These are phyloP conservation scores for Catostomus latipinnis DNA, from an alignment of 2,797 vertebrate genomes.

Conservation along the genomic window DNA sequence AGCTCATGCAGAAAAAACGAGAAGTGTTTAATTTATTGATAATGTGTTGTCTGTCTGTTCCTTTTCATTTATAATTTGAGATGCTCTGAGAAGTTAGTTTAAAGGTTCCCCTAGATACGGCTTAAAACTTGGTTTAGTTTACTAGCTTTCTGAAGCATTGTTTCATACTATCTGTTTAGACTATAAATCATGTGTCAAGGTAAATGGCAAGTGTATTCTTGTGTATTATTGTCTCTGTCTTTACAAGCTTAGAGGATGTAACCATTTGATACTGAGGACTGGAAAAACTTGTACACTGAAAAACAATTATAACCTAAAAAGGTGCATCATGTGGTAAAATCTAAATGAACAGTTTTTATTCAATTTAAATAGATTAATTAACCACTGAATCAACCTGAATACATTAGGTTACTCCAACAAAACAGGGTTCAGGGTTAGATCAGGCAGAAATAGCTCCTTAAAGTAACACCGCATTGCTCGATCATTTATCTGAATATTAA, in stretches of 20 bases:
- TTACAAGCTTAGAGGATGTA: slow-evolving; percentile 8
- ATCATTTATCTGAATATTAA: not conserved
- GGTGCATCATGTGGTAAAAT: no score
- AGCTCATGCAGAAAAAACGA: not conserved
- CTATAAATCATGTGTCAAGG: not conserved
- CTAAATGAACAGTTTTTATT: no score
- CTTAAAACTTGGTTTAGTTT: not conserved
- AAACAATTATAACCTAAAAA: no score
- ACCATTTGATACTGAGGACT: not conserved
- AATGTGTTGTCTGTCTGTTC: not conserved
- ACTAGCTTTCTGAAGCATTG: not conserved
- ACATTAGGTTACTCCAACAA: no score
- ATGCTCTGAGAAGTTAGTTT: not conserved
- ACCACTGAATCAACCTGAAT: no score
- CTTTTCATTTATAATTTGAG: slow-evolving; percentile 15
- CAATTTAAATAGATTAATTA: no score
- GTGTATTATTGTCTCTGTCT: slow-evolving; percentile 26
- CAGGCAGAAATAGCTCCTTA: no score
- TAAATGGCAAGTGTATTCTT: not conserved
- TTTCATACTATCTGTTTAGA: not conserved
- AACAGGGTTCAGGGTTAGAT: no score
- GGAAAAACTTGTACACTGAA: no score
- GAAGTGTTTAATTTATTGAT: not conserved
- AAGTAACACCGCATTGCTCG: no score
- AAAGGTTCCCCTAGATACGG: not conserved